Percentiles rank a stretch among this genome's conserved stretches.
Evolutionary conservation across 2,113 vertebrate species (phyloP).

Genomic region (Harpagus bidentatus): DNA sequence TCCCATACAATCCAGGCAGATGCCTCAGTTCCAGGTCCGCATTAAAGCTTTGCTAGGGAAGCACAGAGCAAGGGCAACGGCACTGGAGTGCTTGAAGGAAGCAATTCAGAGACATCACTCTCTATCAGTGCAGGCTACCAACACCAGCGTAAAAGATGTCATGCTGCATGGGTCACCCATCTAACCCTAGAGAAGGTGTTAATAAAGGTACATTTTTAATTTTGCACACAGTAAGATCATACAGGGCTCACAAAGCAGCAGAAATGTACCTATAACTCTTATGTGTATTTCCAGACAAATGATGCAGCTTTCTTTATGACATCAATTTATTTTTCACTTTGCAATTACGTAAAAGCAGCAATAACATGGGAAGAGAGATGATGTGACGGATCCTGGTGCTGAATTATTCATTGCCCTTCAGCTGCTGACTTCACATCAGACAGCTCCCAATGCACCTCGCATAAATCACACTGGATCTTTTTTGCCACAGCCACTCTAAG

Average conservation of each 20-base stretch:
- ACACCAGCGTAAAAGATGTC: neutral
- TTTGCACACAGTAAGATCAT: constrained; percentile 23
- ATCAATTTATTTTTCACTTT: constrained; percentile 78
- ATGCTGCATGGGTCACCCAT: neutral
- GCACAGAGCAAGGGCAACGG: neutral
- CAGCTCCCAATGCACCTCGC: constrained; percentile 48
- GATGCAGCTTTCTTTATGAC: constrained; percentile 71
- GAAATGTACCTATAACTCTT: constrained; percentile 30
- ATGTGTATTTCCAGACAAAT: constrained; percentile 52
- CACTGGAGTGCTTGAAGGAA: neutral
- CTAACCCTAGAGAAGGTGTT: constrained; percentile 6
- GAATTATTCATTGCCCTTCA: constrained; percentile 78
- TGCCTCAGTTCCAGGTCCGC: neutral
- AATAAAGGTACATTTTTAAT: constrained; percentile 61
- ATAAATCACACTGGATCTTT: constrained; percentile 70
- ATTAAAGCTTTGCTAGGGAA: neutral
- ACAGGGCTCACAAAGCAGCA: constrained; percentile 28
- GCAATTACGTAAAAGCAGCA: constrained; percentile 76
- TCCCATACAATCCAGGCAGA: neutral
- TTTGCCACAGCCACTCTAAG: constrained; percentile 63
- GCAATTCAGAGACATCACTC: constrained; percentile 14
- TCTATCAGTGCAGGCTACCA: neutral
- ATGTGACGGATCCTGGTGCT: constrained; percentile 62
- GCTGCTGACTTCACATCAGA: constrained; percentile 73
- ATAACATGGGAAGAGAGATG: constrained; percentile 68